Evolutionary conservation across 2,797 vertebrate genomes (phyloP).

Genomic region (Morelia viridis): DNA sequence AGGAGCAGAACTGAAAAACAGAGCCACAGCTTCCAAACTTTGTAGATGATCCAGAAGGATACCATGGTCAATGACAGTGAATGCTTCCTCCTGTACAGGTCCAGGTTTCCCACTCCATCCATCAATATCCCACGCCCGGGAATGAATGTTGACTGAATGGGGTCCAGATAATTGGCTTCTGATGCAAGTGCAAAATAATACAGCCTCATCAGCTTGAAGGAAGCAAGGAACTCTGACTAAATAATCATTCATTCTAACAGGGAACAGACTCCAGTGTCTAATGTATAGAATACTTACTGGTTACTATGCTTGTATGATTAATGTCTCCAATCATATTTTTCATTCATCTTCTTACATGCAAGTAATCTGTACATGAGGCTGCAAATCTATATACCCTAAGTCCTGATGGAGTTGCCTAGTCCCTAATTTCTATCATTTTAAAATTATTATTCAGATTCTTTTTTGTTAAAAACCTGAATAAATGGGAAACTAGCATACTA

Average conservation of each 20-base stretch:
- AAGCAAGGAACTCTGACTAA: constrained; percentile 60
- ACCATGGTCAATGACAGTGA: no score
- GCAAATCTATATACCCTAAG: background rate
- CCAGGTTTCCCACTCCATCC: no score
- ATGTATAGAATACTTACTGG: constrained; percentile 26
- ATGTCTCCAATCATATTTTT: background rate
- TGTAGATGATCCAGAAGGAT: no score
- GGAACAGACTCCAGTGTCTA: constrained; percentile 52
- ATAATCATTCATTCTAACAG: constrained; percentile 53
- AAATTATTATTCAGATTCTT: no score
- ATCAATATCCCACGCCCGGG: no score
- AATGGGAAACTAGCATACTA: no score
- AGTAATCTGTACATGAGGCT: background rate
- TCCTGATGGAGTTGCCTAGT: no score
- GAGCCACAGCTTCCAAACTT: no score
- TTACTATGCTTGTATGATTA: background rate
- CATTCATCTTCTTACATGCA: background rate
- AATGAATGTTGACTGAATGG: constrained; percentile 57
- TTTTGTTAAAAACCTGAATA: no score
- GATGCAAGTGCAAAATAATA: constrained; percentile 65
- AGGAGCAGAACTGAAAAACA: no score
- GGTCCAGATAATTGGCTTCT: constrained; percentile 40
- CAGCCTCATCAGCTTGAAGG: constrained; percentile 64
- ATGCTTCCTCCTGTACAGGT: no score
- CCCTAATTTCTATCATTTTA: no score